These are phyloP conservation scores for Meloidogyne hapla DNA, from an alignment of 1,140 invertebrate genomes.

Conservation along the genomic window DNA sequence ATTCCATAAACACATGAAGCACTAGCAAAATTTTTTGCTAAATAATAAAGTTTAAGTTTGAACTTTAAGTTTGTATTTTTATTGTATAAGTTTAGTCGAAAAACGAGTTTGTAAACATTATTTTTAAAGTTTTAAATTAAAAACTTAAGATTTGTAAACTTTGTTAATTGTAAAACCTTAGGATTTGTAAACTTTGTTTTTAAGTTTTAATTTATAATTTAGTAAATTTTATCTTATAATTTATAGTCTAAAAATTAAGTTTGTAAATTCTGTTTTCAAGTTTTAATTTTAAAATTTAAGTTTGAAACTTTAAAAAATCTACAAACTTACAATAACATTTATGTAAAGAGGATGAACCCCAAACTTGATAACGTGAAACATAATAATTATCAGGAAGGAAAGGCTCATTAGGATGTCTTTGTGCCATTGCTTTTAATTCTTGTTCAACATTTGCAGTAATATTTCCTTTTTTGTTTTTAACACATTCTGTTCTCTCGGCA, in stretches of 20 bases:
- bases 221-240: too few relatives aligned
- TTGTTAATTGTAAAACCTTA: too few relatives aligned
- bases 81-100: too few relatives aligned
- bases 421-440: not conserved
- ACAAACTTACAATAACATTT: not conserved
- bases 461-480: not conserved
- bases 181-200: too few relatives aligned
- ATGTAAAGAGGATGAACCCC: conserved; percentile 8
- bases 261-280: too few relatives aligned
- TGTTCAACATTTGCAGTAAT: not conserved
- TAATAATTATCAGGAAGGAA: conserved; percentile 42
- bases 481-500: conserved; percentile 10
- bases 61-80: too few relatives aligned
- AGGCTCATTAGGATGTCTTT: conserved; percentile 6
- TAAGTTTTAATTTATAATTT: too few relatives aligned
- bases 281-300: not conserved
- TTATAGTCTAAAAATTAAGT: not conserved
- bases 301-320: not conserved
- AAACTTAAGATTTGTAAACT: too few relatives aligned
- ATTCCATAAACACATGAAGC: conserved; percentile 57
- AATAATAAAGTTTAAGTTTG: too few relatives aligned
- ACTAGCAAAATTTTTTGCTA: conserved; percentile 37
- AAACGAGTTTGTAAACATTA: too few relatives aligned
- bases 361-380: conserved; percentile 45
- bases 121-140: too few relatives aligned